Base-by-base conservation (phyloP, 2,113 vertebrate genomes). In the Gnathonemus echidnorhynchus region DNA sequence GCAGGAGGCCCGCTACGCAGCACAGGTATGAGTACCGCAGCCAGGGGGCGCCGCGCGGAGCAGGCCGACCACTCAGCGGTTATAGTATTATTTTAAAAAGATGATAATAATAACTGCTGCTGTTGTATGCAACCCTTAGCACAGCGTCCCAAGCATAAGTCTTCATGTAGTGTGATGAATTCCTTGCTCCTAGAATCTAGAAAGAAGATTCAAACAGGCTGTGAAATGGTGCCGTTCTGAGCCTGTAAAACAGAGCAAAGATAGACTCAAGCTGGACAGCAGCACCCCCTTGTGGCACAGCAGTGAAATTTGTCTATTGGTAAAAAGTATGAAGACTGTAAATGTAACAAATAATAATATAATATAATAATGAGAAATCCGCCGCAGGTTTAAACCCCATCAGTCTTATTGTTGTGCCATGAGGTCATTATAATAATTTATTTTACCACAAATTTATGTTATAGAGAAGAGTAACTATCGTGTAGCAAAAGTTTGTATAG, bases 1-100 rank as follows among this genome's bases (percentile, higher is more conserved):
- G 92, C 98, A 97, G 93, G 98, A 99, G 95, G 97, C 97, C 49
- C 97, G 98, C 93, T 99, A 99, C 92, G 95, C 97, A 6, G 95
- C 96, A 49, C 98, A 99, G 98, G 98, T 99, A 96, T 91, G 94
- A 24, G 27, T n/a, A 27, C 31, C 11, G 4, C 77, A 39, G 39
- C 31, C 87, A 46, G 87, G 39, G 87, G 87, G 58, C 35, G 58
- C 86, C 9, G 1, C 80, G n/a, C 3, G 11, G 15, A 13, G 9
- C 24, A 10, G 58, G 24, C 58, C 24, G 2, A 66, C n/a, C 8
- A 0, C 62, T 31, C 62, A 13, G 2, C 0, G n/a, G 27, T 31
- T 70, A 15, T 70, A 31, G 10, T 31, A 31, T 31, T 70, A 13
- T 70, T 70, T 31, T 31, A 70, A 70, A 70, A 31, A 31, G 27